Evolutionary conservation across 2,113 vertebrate genomes (phyloP).

Genomic region (Bujurquina vittata): DNA sequence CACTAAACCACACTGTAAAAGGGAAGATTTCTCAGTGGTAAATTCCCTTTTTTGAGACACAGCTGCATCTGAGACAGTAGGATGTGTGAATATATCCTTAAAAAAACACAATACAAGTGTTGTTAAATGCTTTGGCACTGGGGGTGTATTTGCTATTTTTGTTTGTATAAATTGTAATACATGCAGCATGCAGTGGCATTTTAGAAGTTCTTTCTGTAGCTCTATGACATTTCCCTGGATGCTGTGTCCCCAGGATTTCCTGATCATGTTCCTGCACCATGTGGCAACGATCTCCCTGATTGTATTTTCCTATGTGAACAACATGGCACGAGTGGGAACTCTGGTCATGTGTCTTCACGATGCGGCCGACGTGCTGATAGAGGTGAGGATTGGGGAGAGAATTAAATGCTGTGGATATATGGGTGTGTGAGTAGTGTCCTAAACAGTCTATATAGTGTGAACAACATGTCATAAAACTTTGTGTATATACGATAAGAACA

Average conservation of each 20-base stretch:
- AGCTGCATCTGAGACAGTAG: neutral
- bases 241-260: conserved; percentile 88
- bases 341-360: conserved; percentile 94
- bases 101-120: neutral
- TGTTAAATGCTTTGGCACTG: neutral
- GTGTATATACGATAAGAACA: neutral
- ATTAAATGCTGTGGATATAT: neutral
- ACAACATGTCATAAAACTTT: neutral
- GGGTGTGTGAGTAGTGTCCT: neutral
- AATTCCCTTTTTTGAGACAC: conserved; percentile 1
- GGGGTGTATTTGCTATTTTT: neutral
- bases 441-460: neutral
- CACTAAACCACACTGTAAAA: neutral
- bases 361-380: conserved; percentile 88
- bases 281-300: conserved; percentile 87
- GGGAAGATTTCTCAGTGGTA: neutral
- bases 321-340: conserved; percentile 92
- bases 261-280: conserved; percentile 95
- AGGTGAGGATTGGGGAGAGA: conserved; percentile 82
- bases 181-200: conserved; percentile 6
- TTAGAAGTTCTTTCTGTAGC: neutral
- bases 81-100: neutral
- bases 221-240: conserved; percentile 33
- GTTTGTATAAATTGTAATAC: neutral
- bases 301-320: conserved; percentile 93